Base-by-base conservation (phyloP, 1,140 invertebrate species). In the Aethina tumida region DNA sequence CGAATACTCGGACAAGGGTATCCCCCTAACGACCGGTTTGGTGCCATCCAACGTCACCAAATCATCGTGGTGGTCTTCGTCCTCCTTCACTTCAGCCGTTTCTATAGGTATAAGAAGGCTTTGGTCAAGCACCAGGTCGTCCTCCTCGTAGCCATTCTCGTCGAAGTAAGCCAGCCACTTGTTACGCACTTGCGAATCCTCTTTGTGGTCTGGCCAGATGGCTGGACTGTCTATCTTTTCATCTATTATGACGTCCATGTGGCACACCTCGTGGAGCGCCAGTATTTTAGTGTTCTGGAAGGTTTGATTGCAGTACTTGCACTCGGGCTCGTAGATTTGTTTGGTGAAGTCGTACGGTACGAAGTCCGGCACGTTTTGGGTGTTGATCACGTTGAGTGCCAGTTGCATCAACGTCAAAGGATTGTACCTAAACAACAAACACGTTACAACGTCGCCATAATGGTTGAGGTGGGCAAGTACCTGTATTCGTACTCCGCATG, bases 91-190 rank as follows among this genome's bases (percentile, higher is more conserved):
- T 40, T 40, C 28, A 10, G 45, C 40, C 6, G 39, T 28, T 0
- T 42, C 45, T 2, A 49, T 27, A 3, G 53, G 49, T 22, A 58
- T 47, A 13, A 58, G 28, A 4, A 58, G 20, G 33, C 49, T 45
- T 22, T 50, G 43, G 5, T 37, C 46, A 15, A 42, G 9, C 7
- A 42, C 39, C 8, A 41, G 36, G 17, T 50, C 40, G 8, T 40
- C 45, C 8, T 41, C 36, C 17, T 46, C 37, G 15, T 46, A 37
- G 6, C 30, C 41, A 17, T 39, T 38, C 18, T 53, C 49, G 25
- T 55, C 52, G 24, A 52, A 49, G 25, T 34, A 49, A n/a, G 47
- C 53, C 5, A 53, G 33, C 58, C 58, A 60, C 25, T 55, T 53
- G 29, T 60, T 60, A 18, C 56, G 43, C 12, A 55, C 31, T 13